phyloP scores from a whole-genome alignment of 2,797 vertebrate genomes.

The Oreochromis grahami region DNA sequence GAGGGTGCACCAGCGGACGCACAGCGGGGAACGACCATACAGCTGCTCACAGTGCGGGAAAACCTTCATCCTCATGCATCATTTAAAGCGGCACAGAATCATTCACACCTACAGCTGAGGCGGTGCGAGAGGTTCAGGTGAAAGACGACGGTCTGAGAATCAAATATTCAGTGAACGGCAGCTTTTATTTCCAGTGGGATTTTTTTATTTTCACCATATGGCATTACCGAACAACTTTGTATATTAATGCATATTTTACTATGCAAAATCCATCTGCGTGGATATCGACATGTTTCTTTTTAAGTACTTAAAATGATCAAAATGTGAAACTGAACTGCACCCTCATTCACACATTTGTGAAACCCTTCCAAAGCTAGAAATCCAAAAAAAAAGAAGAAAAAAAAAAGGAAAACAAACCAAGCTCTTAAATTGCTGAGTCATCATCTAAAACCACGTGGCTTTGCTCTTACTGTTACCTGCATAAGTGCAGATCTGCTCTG shows the following conservation, averaged over 20 bases:
- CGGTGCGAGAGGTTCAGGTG: neutral
- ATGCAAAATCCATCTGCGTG: conserved; percentile 49
- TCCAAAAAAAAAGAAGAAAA: neutral
- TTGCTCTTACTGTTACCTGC: neutral
- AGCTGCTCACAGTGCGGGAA: conserved; percentile 74
- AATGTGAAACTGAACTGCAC: neutral
- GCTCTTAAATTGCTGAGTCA: neutral
- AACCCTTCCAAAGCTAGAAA: conserved; percentile 36
- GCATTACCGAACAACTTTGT: conserved; percentile 20
- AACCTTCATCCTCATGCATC: conserved; percentile 75
- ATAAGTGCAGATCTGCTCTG: neutral
- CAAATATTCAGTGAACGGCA: neutral
- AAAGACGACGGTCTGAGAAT: neutral
- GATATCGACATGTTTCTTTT: conserved; percentile 13
- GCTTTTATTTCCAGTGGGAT: neutral
- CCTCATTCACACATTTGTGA: conserved; percentile 11
- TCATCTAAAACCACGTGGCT: neutral
- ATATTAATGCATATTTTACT: conserved; percentile 43
- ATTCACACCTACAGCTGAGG: conserved; percentile 69
- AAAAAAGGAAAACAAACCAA: neutral
- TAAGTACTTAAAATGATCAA: neutral
- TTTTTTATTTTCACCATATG: neutral
- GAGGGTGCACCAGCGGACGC: conserved; percentile 74
- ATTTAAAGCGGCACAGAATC: conserved; percentile 68
- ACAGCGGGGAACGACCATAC: conserved; percentile 75